Evolutionary conservation across 2,888 invertebrate genomes (phyloP), one percentile per base, ranked within the genome.

Genomic region (Caenorhabditis auriculariae): DNA sequence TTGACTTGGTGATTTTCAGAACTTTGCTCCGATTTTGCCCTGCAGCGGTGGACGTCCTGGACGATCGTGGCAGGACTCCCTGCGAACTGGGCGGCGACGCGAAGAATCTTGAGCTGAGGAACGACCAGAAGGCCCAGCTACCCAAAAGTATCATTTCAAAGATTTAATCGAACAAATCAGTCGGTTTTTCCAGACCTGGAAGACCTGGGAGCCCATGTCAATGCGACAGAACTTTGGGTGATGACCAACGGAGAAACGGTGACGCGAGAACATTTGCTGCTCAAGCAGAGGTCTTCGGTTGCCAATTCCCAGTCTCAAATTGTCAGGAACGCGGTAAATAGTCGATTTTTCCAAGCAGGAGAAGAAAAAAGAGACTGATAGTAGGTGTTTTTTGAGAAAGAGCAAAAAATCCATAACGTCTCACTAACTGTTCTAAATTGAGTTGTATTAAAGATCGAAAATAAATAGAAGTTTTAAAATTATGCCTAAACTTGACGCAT

Each of bases 191-290:
- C 35, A 32, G 35, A 32, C n/a, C n/a, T 32, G 35, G 35, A 32
- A 32, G 35, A n/a, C 35, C 35, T n/a, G 9, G 9, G 48, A n/a
- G 59, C 59, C n/a, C 59, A 54, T 28, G 60, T 66, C 9, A 56
- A 62, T 23, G 61, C 67, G 17, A 75, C 75, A 0, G 69, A 71
- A 6, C 32, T 74, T 3, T 75, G 75, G 75, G 74, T 75, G 15
- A 57, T 72, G 60, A 74, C 69, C 7, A 63, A 68, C 49, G 74
- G 75, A 17, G 68, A 74, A 43, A 56, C 63, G 6, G 65, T 70
- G 21, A 70, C 67, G 19, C 50, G 53, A 12, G 59, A 63, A 21
- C 60, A 66, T 21, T 42, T 69, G 37, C 51, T 66, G 28, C 42
- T 49, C 6, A 55, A 55, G 12, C 51, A 50, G 28, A 38, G 54